phyloP scores from a whole-genome alignment of 2,888 invertebrate genomes.

The Tinea semifulvella region DNA sequence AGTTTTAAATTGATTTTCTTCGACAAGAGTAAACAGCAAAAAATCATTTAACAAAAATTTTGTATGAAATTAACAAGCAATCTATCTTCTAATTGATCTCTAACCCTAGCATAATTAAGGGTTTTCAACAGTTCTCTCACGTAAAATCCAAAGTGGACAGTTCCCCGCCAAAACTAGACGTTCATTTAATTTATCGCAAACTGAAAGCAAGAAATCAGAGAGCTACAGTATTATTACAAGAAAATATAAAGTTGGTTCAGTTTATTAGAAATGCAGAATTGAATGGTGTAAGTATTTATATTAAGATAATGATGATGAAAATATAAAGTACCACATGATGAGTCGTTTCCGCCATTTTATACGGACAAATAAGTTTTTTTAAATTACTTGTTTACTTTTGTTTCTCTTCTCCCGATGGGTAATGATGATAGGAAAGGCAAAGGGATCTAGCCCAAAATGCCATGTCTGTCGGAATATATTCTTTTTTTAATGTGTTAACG shows the following conservation, averaged over 20 bases:
- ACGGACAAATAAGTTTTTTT: too few species aligned
- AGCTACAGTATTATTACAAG: constrained; percentile 16
- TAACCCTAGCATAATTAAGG: background rate
- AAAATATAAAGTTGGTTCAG: constrained; percentile 30
- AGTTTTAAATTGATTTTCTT: background rate
- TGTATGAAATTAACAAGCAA: background rate
- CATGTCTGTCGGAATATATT: too few species aligned
- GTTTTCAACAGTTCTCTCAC: constrained; percentile 25
- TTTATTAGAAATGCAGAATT: constrained; percentile 22
- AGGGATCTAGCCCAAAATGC: too few species aligned
- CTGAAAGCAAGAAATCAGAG: constrained; percentile 22
- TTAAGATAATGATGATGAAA: too few species aligned
- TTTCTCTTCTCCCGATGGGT: too few species aligned
- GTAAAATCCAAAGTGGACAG: constrained; percentile 32
- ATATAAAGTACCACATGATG: too few species aligned
- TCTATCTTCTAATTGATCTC: background rate
- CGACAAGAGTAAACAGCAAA: background rate
- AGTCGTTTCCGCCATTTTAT: too few species aligned
- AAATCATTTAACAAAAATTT: background rate
- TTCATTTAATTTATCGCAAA: constrained; percentile 14
- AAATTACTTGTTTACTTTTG: too few species aligned
- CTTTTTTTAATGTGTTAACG: too few species aligned
- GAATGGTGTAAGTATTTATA: background rate
- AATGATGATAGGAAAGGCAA: too few species aligned
- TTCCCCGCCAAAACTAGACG: constrained; percentile 26